Base-by-base conservation (phyloP, 1,140 invertebrate genomes). In the Trypoxylus dichotomus region DNA sequence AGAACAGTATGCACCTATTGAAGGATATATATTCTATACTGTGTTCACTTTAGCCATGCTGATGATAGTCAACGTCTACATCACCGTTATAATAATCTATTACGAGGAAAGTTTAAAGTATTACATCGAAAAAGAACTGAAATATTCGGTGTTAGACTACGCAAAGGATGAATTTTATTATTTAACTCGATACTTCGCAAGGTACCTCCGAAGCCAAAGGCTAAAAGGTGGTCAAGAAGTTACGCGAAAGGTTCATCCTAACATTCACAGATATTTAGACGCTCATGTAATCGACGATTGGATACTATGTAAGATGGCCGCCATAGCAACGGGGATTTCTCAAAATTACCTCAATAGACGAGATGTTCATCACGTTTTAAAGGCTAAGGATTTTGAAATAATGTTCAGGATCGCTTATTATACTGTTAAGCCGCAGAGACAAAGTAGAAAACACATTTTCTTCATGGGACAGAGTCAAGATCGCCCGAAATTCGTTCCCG, bases 261-360 rank as follows among this genome's bases (percentile, higher is more conserved):
- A 77, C 47, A 74, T 11, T 41, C 76, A 74, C 21, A 68, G 71
- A 58, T 77, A 77, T 41, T 6, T 42, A 41, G 25, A 73, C 15
- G n/a, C 15, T 29, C 25, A 43, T 29, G 13, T 60, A 7, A 24
- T 77, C 10, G 11, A 37, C 29, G 27, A 37, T 21, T n/a, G 15
- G 19, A 54, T 3, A 21, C 24, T 77, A 8, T 7, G 11, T 24
- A 32, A 41, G 11, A 77, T 77, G 76, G n/a, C 68, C 15, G 43
- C 42, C 8, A 21, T 76, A 2, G 24, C 74, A 29, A n/a, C 42
- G 15, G 54, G 74, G 21, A 15, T 77, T 11, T n/a, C 32, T 43
- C 1, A 68, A 11, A 77, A 42, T 54, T 74, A 24, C 32, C 11
- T 77, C 41, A 3, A 15, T 15, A 13, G 43, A 58, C 0, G 25